Base-by-base conservation (phyloP, 2,797 vertebrate genomes). In the Halcyon badia region DNA sequence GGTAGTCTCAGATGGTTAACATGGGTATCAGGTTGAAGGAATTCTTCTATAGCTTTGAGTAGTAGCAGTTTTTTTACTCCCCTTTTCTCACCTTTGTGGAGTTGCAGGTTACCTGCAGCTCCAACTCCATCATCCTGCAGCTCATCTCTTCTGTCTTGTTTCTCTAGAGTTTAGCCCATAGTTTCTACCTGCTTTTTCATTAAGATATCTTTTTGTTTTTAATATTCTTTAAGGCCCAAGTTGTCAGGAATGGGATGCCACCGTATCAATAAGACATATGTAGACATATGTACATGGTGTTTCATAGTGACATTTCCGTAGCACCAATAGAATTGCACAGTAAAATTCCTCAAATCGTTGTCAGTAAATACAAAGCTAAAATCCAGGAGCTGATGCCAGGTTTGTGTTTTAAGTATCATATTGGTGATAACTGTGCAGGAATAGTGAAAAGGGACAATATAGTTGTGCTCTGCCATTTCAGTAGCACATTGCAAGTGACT, bases 1-100 rank as follows among this genome's bases (percentile, higher is more conserved):
- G 25, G 8, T 33, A 54, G 37, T 33, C 56, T 75, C 24, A 10
- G 14, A 20, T 52, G 4, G 58, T 87, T 83, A 62, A 64, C 4
- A 6, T 1, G 19, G 21, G 16, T 30, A 81, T 17, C 20, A 21
- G 30, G 30, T 62, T 46, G 16, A 76, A 25, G 10, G 22, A 8
- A 46, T 76, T 64, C 25, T 81, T 58, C 24, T 88, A 89, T 26
- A 90, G 15, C 44, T 62, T 83, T 69, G 28, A 69, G 49, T 49
- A 9, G 12, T 41, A 51, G 17, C 19, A 22, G 6, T 22, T 70
- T 87, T 78, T 68, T 9, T 5, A 88, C 39, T 31, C 3, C 9
- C 1, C 0, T 5, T 71, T 83, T 78, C 16, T 65, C 39, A 4
- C 0, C 19, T 61, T 51, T 22, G 1, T 28, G 26, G 3, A 0